Evolutionary conservation across 2,113 vertebrate species (phyloP).

Genomic region (Indicator maculatus): DNA sequence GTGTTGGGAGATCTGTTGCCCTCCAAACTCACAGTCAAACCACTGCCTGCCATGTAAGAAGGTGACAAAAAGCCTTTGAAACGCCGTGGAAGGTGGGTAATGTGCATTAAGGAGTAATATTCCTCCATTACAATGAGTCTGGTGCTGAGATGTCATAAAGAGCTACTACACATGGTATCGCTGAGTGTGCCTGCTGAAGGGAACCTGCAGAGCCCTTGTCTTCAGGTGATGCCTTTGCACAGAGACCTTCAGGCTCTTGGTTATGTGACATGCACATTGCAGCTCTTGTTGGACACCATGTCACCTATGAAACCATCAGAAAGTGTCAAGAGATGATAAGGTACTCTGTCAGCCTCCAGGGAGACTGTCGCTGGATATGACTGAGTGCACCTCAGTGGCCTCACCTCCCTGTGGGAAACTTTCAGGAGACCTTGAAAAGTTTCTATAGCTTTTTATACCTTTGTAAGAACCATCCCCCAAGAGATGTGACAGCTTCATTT

Average conservation of each 20-base stretch:
- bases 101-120: not conserved
- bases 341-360: not conserved
- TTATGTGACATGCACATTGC: fast-evolving
- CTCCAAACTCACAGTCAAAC: not conserved
- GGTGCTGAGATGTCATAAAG: not conserved
- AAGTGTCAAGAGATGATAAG: not conserved
- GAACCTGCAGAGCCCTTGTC: not conserved
- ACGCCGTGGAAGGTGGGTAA: not conserved
- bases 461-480: not conserved
- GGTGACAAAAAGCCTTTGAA: not conserved
- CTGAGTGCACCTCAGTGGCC: not conserved
- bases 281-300: not conserved
- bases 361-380: not conserved
- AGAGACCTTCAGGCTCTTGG: not conserved
- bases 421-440: not conserved
- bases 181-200: not conserved
- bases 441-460: not conserved
- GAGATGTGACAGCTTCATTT: not conserved
- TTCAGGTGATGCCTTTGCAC: not conserved
- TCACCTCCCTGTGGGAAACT: not conserved
- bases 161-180: not conserved
- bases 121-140: fast-evolving
- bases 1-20: not conserved
- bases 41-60: not conserved
- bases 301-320: not conserved